Evolutionary conservation across 2,113 vertebrate species (phyloP).

Genomic region (Rhinopomastus cyanomelas): DNA sequence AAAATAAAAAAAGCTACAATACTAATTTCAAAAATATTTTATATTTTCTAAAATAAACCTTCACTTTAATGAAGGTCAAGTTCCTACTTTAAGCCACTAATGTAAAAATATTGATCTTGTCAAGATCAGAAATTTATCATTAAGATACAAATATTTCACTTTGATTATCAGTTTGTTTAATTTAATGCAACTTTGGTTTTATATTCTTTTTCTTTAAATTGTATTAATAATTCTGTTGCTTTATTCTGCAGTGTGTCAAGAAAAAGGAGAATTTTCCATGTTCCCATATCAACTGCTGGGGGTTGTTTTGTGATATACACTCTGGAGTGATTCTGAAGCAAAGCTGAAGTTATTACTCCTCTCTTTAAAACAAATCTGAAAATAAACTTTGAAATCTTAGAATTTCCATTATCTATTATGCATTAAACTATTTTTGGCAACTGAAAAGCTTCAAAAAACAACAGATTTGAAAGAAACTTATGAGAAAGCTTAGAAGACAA

Average conservation of each 20-base stretch:
- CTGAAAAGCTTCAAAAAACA: neutral
- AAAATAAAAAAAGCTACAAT: neutral
- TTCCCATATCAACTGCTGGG: neutral
- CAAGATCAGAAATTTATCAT: neutral
- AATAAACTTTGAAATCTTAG: neutral
- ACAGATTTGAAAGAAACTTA: neutral
- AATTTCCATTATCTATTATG: neutral
- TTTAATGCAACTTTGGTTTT: neutral
- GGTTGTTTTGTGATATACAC: neutral
- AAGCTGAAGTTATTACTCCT: neutral
- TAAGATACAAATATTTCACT: neutral
- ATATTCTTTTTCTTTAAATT: neutral
- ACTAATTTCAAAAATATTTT: neutral
- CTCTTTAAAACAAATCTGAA: neutral
- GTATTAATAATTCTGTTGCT: neutral
- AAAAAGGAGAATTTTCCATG: neutral
- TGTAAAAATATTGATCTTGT: neutral
- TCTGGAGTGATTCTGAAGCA: neutral
- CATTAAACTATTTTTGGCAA: neutral
- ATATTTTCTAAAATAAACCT: neutral
- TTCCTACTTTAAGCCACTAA: neutral
- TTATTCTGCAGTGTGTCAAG: neutral
- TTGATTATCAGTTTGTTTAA: neutral
- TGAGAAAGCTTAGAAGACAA: neutral
- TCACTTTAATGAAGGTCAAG: neutral